Percentiles rank a stretch among this genome's conserved stretches.
These are phyloP conservation scores for Chondrosia reniformis DNA, from an alignment of 37 sponge, comb jelly and placozoan genomes.

Conservation along the genomic window DNA sequence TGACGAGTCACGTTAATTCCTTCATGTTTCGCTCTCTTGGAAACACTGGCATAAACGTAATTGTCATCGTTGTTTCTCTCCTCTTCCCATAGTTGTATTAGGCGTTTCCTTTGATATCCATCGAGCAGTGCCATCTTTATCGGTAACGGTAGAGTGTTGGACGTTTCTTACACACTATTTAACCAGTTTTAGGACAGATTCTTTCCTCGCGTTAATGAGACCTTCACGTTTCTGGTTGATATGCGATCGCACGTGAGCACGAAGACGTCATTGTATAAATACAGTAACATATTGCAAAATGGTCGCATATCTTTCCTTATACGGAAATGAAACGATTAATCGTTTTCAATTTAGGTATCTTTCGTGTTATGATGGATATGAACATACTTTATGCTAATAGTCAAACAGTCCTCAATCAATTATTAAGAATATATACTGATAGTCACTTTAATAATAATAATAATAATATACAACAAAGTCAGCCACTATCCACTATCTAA, in stretches of 20 bases:
- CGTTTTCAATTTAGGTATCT: too few relatives aligned
- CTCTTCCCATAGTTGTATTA: constrained; percentile 20
- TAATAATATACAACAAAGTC: too few relatives aligned
- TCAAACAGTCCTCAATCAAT: too few relatives aligned
- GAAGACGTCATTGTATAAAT: neutral
- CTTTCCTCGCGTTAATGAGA: constrained; percentile 3
- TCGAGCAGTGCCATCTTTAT: constrained; percentile 23
- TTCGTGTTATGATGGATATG: too few relatives aligned
- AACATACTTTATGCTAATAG: too few relatives aligned
- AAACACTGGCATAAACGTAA: constrained; percentile 8
- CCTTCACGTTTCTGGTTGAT: constrained; percentile 28
- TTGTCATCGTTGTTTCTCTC: constrained; percentile 20
- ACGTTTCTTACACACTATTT: neutral
- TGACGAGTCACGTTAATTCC: constrained; percentile 14
- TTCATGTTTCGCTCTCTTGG: constrained; percentile 21
- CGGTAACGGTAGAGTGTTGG: constrained; percentile 9
- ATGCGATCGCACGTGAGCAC: too few relatives aligned
- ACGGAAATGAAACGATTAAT: too few relatives aligned
- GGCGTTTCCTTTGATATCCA: constrained; percentile 8
- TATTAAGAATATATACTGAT: too few relatives aligned
- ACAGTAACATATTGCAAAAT: too few relatives aligned
- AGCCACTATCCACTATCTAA: too few relatives aligned
- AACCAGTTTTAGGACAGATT: constrained; percentile 13
- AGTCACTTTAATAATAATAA: too few relatives aligned
- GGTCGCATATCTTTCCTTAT: too few relatives aligned